These are phyloP conservation scores for Anhinga rufa DNA, from an alignment of 2,113 vertebrate genomes.

Conservation along the genomic window DNA sequence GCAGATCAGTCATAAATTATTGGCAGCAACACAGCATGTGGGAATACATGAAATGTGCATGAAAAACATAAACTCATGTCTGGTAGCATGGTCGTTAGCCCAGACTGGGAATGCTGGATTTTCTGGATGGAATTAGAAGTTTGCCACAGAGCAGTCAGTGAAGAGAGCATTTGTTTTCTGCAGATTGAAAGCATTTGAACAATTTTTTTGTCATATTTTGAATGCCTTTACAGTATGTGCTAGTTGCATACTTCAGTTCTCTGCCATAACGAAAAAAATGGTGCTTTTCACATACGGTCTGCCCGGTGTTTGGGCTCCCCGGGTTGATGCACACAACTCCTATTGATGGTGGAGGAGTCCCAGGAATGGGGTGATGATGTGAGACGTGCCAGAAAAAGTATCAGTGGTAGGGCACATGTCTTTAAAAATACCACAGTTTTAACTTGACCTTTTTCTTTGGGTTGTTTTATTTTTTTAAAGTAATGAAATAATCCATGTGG, in stretches of 20 bases:
- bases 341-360: not conserved
- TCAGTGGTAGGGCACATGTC: not conserved
- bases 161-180: constrained; percentile 46
- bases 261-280: not conserved
- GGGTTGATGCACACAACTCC: not conserved
- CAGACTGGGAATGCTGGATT: constrained; percentile 58
- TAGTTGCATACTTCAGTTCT: not conserved
- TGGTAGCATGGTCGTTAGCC: constrained; percentile 71
- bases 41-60: constrained; percentile 80
- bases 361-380: not conserved
- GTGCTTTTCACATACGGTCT: not conserved
- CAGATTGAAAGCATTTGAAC: constrained; percentile 39
- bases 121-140: constrained; percentile 53
- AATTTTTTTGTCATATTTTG: constrained; percentile 20
- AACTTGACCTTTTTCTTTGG: not conserved
- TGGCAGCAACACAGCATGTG: constrained; percentile 84
- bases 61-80: constrained; percentile 75
- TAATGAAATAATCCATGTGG: not conserved
- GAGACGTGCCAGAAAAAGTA: not conserved
- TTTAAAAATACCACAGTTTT: not conserved
- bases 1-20: constrained; percentile 95
- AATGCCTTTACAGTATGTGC: constrained; percentile 16
- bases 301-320: not conserved
- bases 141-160: constrained; percentile 48
- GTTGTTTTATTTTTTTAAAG: not conserved